Evolutionary conservation across 2,888 invertebrate genomes (phyloP).

Genomic region (Geotrupes spiniger): DNA sequence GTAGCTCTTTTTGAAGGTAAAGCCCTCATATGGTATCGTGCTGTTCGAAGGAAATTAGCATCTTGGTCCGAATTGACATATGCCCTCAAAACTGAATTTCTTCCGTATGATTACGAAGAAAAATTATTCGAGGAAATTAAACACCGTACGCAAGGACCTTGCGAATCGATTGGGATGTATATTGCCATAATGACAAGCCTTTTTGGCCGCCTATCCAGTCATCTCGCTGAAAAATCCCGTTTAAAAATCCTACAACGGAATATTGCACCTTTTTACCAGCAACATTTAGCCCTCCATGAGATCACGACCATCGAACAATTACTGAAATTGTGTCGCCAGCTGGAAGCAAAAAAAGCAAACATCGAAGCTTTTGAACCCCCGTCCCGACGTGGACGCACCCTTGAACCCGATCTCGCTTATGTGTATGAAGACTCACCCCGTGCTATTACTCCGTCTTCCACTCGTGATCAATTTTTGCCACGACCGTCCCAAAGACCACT

Average conservation of each 20-base stretch:
- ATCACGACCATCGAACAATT: not conserved
- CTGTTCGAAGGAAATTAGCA: not conserved
- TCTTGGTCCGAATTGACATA: not conserved
- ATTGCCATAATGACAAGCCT: constrained; percentile 19
- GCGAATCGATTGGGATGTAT: constrained; percentile 5
- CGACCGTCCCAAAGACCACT: too few relatives aligned
- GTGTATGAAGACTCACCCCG: too few relatives aligned
- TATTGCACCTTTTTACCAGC: constrained; percentile 19
- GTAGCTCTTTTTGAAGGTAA: not conserved
- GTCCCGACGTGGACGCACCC: not conserved
- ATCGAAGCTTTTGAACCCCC: not conserved
- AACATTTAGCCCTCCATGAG: constrained; percentile 15
- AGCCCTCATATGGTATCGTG: not conserved
- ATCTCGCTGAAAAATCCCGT: constrained; percentile 7
- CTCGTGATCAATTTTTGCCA: too few relatives aligned
- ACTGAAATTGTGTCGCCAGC: not conserved
- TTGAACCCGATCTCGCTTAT: constrained; percentile 12
- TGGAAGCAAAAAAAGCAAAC: not conserved
- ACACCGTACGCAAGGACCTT: constrained; percentile 1
- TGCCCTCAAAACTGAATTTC: not conserved
- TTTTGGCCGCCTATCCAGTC: constrained; percentile 10
- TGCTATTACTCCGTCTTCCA: too few relatives aligned
- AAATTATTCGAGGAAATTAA: not conserved
- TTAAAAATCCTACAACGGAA: constrained; percentile 20
- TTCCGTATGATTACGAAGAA: not conserved